Base-by-base conservation (phyloP, 2,113 vertebrate genomes). In the Ancistrus triradiatus region DNA sequence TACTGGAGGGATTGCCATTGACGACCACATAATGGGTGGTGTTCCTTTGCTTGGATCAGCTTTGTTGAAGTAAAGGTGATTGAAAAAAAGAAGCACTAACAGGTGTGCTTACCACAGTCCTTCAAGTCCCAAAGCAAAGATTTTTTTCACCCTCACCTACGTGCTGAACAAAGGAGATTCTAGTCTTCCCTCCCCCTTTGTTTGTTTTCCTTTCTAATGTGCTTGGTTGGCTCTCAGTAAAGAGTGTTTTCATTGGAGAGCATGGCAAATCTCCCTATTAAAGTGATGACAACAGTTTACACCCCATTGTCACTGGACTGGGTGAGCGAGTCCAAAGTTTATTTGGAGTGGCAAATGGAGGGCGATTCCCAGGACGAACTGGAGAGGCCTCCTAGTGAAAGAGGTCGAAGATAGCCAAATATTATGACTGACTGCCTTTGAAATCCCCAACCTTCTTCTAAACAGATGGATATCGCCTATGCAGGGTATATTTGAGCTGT, bases 311-410 rank as follows among this genome's bases (percentile, higher is more conserved):
- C 69, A 75, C 62, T 69, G 68, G n/a, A 77, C 78, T 79, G 57
- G 69, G 52, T 79, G 75, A 84, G 81, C 80, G 74, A 68, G 68
- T 70, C 74, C 70, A 67, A 66, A 73, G 74, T 76, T 73, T 74
- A 68, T 74, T 77, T 71, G 74, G 64, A 58, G 59, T 70, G 61
- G 64, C 67, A 70, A 86, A 88, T 86, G 82, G 83, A 88, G 90
- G 89, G 89, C 87, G 88, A 91, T 91, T 91, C 90, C 80, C 90
- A 88, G 89, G 86, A 86, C 87, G 89, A 90, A 89, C 77, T 88
- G 85, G 86, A 86, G 91, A 91, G 90, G 88, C 89, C 89, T 90
- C 87, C 89, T 84, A 82, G 42, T 84, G 86, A 90, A 88, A 69
- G 62, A 87, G 83, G 85, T 85, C 84, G 84, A 88, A 89, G 90